Evolutionary conservation across 2,888 invertebrate genomes (phyloP), one percentile per base, ranked within the genome.

Genomic region (Hemaris fuciformis): DNA sequence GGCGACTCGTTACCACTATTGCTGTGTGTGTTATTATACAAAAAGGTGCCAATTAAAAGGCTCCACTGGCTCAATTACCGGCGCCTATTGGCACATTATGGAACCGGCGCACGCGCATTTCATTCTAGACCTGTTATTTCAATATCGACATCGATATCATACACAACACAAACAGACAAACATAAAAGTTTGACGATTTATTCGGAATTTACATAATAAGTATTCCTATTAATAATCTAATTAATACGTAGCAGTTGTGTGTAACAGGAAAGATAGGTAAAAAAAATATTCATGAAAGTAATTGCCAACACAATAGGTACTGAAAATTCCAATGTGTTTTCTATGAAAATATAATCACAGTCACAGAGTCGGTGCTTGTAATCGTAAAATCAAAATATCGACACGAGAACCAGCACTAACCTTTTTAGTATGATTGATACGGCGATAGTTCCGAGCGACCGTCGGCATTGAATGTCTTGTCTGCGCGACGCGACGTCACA

Each of bases 1-100:
- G 45, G 45, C 59, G 57, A 66, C 67, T 66, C 42, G 66, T 72
- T 72, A 71, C n/a, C n/a, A n/a, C 74, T 70, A 78, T 82, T 75
- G 77, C 63, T 63, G 61, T 67, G 73, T 67, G 72, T 76, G 82
- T 80, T 82, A 86, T 85, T 87, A 83, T 74, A 84, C 80, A 85
- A 87, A 85, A 87, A 85, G 79, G 76, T 68, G 71, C 68, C 84
- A 85, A 87, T 88, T 88, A 88, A 80, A 80, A 81, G 81, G 80
- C 85, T 84, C 84, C 85, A 67, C 73, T 69, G 75, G 68, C 69
- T 77, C 83, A 83, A 83, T 87, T 83, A 85, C 72, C 67, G 74
- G 62, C 76, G 73, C 71, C 67, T 74, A 80, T 80, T 76, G 83
- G 79, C 77, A 71, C 70, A 77, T 78, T 75, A 80, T 81, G 79